Conservation (phyloP, 1,140 invertebrate species). For the Pseudobourletiella spinata region DNA sequence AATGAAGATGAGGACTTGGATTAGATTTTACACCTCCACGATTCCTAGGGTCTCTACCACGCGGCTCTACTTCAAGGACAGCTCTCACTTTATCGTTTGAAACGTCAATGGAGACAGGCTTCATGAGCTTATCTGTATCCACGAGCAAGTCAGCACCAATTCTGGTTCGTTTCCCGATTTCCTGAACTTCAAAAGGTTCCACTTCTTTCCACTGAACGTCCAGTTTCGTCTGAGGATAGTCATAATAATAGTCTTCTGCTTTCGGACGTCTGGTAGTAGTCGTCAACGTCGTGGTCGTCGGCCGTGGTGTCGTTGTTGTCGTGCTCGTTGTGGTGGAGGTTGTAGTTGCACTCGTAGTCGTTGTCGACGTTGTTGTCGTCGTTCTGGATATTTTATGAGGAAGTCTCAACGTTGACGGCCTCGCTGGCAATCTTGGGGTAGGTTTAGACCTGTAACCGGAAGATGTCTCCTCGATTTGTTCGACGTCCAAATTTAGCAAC, state of each 20-base stretch:
- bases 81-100: not conserved
- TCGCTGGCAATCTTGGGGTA: not conserved
- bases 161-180: not conserved
- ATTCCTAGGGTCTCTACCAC: not conserved
- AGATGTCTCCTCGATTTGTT: not conserved
- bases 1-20: no score
- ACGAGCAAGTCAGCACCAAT: not conserved
- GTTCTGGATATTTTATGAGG: not conserved
- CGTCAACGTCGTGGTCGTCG: not conserved
- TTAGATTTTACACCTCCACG: no score
- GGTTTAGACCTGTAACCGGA: not conserved
- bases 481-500: not conserved
- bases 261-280: not conserved
- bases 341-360: not conserved
- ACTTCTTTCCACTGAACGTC: not conserved
- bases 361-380: not conserved
- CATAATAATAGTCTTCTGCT: not conserved
- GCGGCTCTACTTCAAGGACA: constrained; percentile 1
- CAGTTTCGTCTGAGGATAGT: not conserved
- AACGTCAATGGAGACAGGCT: constrained; percentile 1
- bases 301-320: not conserved
- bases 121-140: not conserved
- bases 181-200: constrained; percentile 3
- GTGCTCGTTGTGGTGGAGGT: not conserved
- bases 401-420: not conserved